Conservation (phyloP, 1,140 invertebrate genomes). For the Anadara kagoshimensis region DNA sequence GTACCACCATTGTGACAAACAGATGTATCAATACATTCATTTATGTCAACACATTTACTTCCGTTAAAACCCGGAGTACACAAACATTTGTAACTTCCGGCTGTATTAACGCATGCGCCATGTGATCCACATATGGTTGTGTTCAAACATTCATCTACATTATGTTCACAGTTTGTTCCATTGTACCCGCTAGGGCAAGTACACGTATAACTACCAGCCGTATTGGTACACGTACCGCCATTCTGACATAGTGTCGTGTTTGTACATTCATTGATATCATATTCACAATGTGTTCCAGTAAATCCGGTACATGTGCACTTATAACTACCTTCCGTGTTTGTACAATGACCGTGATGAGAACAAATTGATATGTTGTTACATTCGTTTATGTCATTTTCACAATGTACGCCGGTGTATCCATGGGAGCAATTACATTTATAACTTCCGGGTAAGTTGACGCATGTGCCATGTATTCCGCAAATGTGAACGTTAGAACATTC, state of each 20-base stretch:
- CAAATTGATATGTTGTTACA: slow-evolving; percentile 11
- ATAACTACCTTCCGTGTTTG: not conserved
- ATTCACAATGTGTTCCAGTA: slow-evolving; percentile 18
- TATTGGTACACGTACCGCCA: slow-evolving; percentile 6
- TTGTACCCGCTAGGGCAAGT: slow-evolving; percentile 15
- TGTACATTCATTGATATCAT: slow-evolving; percentile 27
- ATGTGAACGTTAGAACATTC: no score
- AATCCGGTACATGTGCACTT: slow-evolving; percentile 10
- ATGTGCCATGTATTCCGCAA: not conserved
- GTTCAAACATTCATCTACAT: slow-evolving; percentile 24
- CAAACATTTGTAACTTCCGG: slow-evolving; percentile 43
- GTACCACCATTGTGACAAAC: not conserved
- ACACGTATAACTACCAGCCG: not conserved
- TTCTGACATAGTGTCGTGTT: slow-evolving; percentile 18
- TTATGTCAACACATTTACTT: not conserved
- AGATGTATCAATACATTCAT: not conserved
- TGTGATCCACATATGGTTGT: slow-evolving; percentile 20
- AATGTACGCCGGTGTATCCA: slow-evolving; percentile 2
- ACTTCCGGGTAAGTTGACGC: not conserved
- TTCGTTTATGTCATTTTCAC: slow-evolving; percentile 29
- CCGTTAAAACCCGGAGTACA: slow-evolving; percentile 15
- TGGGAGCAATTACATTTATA: slow-evolving; percentile 18
- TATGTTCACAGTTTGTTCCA: slow-evolving; percentile 25
- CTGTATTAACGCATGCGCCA: slow-evolving; percentile 41
- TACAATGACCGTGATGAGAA: slow-evolving; percentile 8